Conservation (phyloP, 2,113 vertebrate genomes). For the Perca fluviatilis region DNA sequence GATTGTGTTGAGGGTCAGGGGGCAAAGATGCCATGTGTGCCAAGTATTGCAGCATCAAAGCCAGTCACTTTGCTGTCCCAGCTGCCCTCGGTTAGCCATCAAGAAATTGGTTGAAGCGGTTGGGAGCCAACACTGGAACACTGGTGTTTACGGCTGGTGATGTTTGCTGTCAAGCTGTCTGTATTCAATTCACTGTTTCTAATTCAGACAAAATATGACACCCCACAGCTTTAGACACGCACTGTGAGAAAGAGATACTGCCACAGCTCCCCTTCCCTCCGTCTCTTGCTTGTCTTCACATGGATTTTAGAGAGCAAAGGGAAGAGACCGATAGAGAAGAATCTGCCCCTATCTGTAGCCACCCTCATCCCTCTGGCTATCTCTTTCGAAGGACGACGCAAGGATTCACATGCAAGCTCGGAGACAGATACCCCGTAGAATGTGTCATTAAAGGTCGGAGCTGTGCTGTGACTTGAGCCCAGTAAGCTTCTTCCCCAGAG, state of each 20-base stretch:
- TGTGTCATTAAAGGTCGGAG: conserved; percentile 66
- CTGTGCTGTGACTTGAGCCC: conserved; percentile 66
- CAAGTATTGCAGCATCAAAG: conserved; percentile 70
- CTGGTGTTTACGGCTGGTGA: conserved; percentile 42
- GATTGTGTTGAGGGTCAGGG: conserved; percentile 72
- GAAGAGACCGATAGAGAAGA: conserved; percentile 50
- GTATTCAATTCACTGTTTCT: conserved; percentile 50
- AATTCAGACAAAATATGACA: conserved; percentile 62
- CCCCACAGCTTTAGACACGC: conserved; percentile 24
- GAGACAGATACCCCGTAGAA: conserved; percentile 71
- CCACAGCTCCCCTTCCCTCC: conserved; percentile 30
- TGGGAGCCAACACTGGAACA: conserved; percentile 20
- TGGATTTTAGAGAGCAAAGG: conserved; percentile 41
- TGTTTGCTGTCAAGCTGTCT: conserved; percentile 57
- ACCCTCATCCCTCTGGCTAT: conserved; percentile 75
- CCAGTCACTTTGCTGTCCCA: conserved; percentile 42
- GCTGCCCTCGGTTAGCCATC: conserved; percentile 49
- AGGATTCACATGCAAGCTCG: conserved; percentile 73
- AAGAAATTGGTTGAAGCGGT: conserved; percentile 39
- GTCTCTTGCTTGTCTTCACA: conserved; percentile 33
- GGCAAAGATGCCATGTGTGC: conserved; percentile 67
- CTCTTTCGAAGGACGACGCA: conserved; percentile 56
- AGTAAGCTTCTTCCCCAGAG: conserved; percentile 35
- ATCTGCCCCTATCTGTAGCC: conserved; percentile 77
- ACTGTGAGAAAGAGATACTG: conserved; percentile 53